Base-by-base conservation (phyloP, 2,113 vertebrate genomes). In the Oostethus manadensis region DNA sequence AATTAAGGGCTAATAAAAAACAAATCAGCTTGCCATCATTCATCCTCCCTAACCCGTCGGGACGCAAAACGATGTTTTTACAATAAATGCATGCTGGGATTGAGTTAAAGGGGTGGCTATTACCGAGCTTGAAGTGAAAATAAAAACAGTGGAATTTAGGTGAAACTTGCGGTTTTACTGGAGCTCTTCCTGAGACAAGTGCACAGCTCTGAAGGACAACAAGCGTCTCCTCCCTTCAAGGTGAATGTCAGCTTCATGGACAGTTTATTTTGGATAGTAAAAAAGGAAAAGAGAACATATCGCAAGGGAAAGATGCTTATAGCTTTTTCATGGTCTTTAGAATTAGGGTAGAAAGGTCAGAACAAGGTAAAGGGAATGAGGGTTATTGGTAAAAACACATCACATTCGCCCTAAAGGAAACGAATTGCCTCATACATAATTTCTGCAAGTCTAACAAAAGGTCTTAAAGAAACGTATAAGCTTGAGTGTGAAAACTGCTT, bases 401-500 rank as follows among this genome's bases (percentile, higher is more conserved):
- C 57, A 51, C 55, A 54, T 73, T 43, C 69, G 60, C 57, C 60
- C 74, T 62, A 66, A 70, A 61, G 50, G n/a, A 23, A 51, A 20
- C 44, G 38, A 82, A 81, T 80, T 80, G 71, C 68, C 69, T 71
- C 70, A 71, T 64, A 56, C 66, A 69, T 10, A 64, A 61, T 56
- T 73, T 62, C 50, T 57, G 44, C 23, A 29, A 62, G 63, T 73
- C 51, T 58, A 46, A 17, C 69, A 83, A 75, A 13, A 60, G 75
- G 74, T 59, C 49, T 65, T 13, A 62, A 70, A 62, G 63, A n/a
- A 57, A 58, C 46, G 26, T 18, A 44, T 20, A 22, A 49, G 35
- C 65, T 66, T 60, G 40, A 21, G 20, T 74, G 51, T 68, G 53
- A 73, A 53, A 48, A 68, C 20, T 47, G 43, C 62, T 71, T 61